Percentiles rank a stretch among this genome's conserved stretches.
These are phyloP conservation scores for Ooceraea biroi DNA, from an alignment of 1,140 invertebrate species.

Conservation along the genomic window DNA sequence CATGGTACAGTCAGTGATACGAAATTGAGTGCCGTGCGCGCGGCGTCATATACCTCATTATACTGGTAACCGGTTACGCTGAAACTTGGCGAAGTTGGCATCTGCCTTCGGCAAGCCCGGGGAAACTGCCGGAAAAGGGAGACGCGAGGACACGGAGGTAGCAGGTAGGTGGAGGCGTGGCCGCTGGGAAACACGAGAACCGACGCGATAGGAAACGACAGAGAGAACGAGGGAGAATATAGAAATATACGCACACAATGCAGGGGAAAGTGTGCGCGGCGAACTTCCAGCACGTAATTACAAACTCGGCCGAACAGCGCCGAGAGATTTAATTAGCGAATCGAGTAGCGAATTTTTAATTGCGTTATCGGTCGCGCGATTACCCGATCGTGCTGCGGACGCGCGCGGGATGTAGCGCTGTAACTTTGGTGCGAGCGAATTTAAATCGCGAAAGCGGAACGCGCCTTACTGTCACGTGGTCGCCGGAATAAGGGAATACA, in stretches of 20 bases:
- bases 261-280: slow-evolving; percentile 65
- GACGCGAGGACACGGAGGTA: slow-evolving; percentile 25
- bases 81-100: slow-evolving; percentile 68
- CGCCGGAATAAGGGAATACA: too few species aligned
- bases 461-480: background rate
- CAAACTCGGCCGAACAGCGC: slow-evolving; percentile 57
- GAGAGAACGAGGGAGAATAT: slow-evolving; percentile 16
- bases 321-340: slow-evolving; percentile 70
- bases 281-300: slow-evolving; percentile 70
- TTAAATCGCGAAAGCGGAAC: background rate
- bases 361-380: slow-evolving; percentile 53
- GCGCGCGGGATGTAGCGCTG: background rate
- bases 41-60: slow-evolving; percentile 53
- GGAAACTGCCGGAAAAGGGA: slow-evolving; percentile 61
- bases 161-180: slow-evolving; percentile 48
- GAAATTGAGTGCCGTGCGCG: slow-evolving; percentile 44
- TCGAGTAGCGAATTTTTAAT: slow-evolving; percentile 64
- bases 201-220: slow-evolving; percentile 42
- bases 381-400: background rate
- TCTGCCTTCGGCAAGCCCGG: slow-evolving; percentile 58
- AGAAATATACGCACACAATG: slow-evolving; percentile 24
- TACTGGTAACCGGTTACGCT: slow-evolving; percentile 35
- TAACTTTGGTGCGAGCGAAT: background rate
- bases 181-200: slow-evolving; percentile 64
- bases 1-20: slow-evolving; percentile 33